These are phyloP conservation scores for Drosophila yooni DNA, from an alignment of 2,888 invertebrate genomes.

Conservation along the genomic window DNA sequence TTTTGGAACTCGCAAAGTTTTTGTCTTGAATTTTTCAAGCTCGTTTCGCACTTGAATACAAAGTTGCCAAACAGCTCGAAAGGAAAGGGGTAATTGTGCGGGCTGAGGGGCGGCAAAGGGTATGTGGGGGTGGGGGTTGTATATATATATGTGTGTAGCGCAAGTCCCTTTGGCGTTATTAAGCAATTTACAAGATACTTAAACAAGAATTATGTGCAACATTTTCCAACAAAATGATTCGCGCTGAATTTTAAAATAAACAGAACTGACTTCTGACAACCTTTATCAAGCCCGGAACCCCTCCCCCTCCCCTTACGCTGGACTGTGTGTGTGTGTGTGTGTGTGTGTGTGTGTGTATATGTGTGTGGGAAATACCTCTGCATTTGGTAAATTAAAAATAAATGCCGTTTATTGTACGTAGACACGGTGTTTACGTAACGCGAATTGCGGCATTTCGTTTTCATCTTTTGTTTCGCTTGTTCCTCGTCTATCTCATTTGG, in stretches of 20 bases:
- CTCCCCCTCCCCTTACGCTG: not conserved
- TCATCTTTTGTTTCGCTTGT: not conserved
- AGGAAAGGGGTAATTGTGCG: conserved; percentile 61
- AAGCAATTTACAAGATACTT: conserved; percentile 84
- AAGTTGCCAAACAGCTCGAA: conserved; percentile 57
- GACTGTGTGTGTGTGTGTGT: not conserved
- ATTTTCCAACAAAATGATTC: conserved; percentile 82
- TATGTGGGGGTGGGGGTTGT: not conserved
- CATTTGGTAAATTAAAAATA: conserved; percentile 51
- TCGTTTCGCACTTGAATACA: conserved; percentile 75
- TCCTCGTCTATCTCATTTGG: not conserved
- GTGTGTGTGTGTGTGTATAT: conserved; percentile 5
- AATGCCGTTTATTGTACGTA: conserved; percentile 43
- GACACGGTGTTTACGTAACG: conserved; percentile 40
- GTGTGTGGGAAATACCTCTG: conserved; percentile 34
- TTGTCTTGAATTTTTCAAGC: conserved; percentile 70
- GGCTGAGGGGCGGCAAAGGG: not conserved
- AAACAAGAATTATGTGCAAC: conserved; percentile 84
- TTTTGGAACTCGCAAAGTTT: conserved; percentile 55
- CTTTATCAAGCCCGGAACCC: conserved; percentile 29
- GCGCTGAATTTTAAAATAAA: conserved; percentile 79
- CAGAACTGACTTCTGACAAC: conserved; percentile 78
- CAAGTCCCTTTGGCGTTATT: conserved; percentile 81
- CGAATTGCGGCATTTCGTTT: conserved; percentile 10
- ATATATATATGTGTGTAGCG: conserved; percentile 21